A percentile compares a stretch with the other conserved stretches of the same genome.
Conservation (phyloP, 2,888 invertebrate genomes). For the Cremastinae sp. region DNA sequence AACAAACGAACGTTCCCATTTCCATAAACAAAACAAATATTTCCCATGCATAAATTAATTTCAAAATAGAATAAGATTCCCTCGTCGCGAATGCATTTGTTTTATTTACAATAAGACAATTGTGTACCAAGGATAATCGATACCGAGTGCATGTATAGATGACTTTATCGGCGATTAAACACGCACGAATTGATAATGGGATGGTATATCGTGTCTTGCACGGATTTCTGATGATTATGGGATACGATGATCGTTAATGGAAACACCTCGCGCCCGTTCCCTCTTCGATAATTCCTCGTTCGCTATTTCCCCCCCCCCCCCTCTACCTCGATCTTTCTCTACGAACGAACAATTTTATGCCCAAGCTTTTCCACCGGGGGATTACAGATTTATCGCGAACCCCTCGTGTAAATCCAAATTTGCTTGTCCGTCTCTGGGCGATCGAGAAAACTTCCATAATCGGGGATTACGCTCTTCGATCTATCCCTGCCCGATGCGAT, state of each 20-base stretch:
- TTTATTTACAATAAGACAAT: neutral
- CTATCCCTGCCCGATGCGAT: conserved; percentile 16
- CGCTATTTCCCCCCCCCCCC: too few species aligned
- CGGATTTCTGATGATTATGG: neutral
- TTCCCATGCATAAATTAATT: too few species aligned
- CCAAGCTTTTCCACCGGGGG: neutral
- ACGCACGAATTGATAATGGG: conserved; percentile 30
- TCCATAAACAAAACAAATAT: too few species aligned
- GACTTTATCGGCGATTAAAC: conserved; percentile 33
- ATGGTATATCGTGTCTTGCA: neutral
- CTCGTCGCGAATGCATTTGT: neutral
- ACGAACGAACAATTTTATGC: neutral
- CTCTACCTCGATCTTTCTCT: neutral
- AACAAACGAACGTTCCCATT: too few species aligned
- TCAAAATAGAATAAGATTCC: neutral
- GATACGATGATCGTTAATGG: conserved; percentile 14
- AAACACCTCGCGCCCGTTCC: conserved; percentile 8
- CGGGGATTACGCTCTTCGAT: conserved; percentile 36
- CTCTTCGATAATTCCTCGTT: neutral
- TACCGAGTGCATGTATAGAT: neutral
- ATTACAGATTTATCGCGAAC: conserved; percentile 18
- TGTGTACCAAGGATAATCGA: conserved; percentile 19
- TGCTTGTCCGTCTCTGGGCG: conserved; percentile 10
- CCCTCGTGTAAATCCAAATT: conserved; percentile 33
- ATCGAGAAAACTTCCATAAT: conserved; percentile 9